Base-by-base conservation (phyloP, 2,113 vertebrate genomes). In the Columba janthina region DNA sequence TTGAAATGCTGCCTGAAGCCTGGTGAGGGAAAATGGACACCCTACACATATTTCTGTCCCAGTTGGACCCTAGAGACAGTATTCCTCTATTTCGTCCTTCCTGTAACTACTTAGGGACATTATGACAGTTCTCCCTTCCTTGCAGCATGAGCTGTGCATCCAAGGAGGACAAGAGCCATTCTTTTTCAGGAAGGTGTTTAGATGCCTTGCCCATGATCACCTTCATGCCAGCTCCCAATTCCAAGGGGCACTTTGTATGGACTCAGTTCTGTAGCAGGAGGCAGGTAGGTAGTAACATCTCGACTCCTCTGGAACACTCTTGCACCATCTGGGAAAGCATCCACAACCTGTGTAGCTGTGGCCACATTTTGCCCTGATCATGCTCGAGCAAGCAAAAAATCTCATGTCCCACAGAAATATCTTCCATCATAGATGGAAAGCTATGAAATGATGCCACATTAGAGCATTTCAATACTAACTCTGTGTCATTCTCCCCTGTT, bases 401-500 rank as follows among this genome's bases (percentile, higher is more conserved):
- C 40, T 74, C 31, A 32, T 2, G 3, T 65, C 31, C 62, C 17
- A 46, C 5, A 38, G 53, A 81, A 91, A 78, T 6, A 0, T 71
- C 36, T 87, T 86, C 16, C 22, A 88, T 12, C 17, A 64, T 77
- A 42, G 51, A 65, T 72, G 28, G 58, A 90, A 93, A 81, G 3
- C 57, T 90, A 32, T 19, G 65, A 87, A 92, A 89, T n/a, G 0
- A 29, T 72, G 40, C 61, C 24, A 77, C 20, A 26, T 44, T 72
- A 83, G 89, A 67, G n/a, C 10, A 46, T 66, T 85, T 75, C 73
- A 72, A 0, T 72, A 40, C 18, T 75, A 62, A 78, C 78, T 80
- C 82, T 92, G 9, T 78, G 65, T 51, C 57, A 56, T 77, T n/a
- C 11, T 88, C 19, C 38, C 86, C 76, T 78, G 40, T 89, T 86